These are phyloP conservation scores for Agrochola macilenta DNA, from an alignment of 2,888 invertebrate species.

Conservation along the genomic window DNA sequence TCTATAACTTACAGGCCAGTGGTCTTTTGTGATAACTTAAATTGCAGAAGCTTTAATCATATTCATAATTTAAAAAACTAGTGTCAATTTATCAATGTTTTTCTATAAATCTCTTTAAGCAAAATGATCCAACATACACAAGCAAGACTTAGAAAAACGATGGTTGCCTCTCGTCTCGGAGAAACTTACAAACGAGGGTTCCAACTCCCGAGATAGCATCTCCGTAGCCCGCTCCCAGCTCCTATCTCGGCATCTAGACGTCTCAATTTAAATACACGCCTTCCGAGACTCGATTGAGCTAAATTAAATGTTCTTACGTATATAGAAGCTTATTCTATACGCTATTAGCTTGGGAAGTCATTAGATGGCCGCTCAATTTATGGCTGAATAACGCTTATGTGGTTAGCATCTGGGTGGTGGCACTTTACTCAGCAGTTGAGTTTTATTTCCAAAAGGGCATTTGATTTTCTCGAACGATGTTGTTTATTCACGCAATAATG, in stretches of 20 bases:
- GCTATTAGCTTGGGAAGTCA: constrained; percentile 65
- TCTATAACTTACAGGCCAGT: neutral
- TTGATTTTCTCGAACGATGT: constrained; percentile 44
- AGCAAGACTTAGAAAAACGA: constrained; percentile 59
- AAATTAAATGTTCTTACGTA: constrained; percentile 71
- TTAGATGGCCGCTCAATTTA: constrained; percentile 64
- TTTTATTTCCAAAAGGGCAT: constrained; percentile 53
- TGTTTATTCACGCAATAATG: constrained; percentile 50
- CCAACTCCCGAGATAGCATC: constrained; percentile 79
- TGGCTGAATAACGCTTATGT: constrained; percentile 56
- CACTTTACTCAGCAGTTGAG: constrained; percentile 50
- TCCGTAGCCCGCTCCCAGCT: constrained; percentile 73
- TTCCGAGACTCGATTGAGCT: constrained; percentile 71
- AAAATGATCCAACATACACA: constrained; percentile 27
- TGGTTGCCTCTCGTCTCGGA: constrained; percentile 63
- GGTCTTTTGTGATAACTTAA: constrained; percentile 2
- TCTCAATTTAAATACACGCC: constrained; percentile 86
- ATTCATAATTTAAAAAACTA: neutral
- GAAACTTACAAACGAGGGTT: constrained; percentile 72
- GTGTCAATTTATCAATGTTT: neutral
- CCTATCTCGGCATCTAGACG: constrained; percentile 85
- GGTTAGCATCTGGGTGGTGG: constrained; percentile 61
- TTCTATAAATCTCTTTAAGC: constrained; percentile 31
- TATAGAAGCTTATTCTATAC: constrained; percentile 64
- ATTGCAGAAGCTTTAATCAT: neutral